Percentiles rank a stretch among this genome's conserved stretches.
phyloP scores from a whole-genome alignment of 2,797 vertebrate genomes.

The Muscicapa striata region DNA sequence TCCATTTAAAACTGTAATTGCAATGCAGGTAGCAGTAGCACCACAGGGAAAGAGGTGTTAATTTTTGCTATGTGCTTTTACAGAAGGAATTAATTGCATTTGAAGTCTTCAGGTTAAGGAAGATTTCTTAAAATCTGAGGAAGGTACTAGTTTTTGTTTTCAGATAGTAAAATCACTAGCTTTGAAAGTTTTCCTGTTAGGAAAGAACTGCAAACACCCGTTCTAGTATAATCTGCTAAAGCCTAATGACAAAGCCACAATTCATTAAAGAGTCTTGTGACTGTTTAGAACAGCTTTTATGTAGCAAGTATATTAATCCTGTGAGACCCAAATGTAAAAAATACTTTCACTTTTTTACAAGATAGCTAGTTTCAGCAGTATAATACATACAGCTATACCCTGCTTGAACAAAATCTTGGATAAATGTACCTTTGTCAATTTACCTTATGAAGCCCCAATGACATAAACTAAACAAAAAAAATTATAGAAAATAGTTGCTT shows the following conservation, averaged over 20 bases:
- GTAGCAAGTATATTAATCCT: not conserved
- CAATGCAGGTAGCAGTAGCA: not conserved
- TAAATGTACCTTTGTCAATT: not conserved
- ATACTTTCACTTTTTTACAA: not conserved
- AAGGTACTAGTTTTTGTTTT: not conserved
- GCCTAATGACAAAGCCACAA: not conserved
- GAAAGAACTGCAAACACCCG: not conserved
- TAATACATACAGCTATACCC: not conserved
- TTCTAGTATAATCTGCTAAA: constrained; percentile 6
- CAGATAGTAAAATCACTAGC: not conserved
- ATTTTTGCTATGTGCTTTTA: not conserved
- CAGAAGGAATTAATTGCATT: not conserved
- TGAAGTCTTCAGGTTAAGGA: not conserved
- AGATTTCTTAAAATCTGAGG: not conserved
- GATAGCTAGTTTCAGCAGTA: not conserved
- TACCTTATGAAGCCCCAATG: not conserved
- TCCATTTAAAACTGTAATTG: not conserved
- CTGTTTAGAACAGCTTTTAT: constrained; percentile 10
- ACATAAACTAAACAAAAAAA: not conserved
- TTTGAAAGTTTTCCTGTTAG: not conserved
- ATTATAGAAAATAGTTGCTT: not conserved
- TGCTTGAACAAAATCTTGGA: not conserved
- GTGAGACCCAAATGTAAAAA: not conserved
- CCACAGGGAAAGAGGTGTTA: not conserved
- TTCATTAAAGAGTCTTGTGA: constrained; percentile 47